Base-by-base conservation (phyloP, 2,888 invertebrate genomes). In the Homarus gammarus region DNA sequence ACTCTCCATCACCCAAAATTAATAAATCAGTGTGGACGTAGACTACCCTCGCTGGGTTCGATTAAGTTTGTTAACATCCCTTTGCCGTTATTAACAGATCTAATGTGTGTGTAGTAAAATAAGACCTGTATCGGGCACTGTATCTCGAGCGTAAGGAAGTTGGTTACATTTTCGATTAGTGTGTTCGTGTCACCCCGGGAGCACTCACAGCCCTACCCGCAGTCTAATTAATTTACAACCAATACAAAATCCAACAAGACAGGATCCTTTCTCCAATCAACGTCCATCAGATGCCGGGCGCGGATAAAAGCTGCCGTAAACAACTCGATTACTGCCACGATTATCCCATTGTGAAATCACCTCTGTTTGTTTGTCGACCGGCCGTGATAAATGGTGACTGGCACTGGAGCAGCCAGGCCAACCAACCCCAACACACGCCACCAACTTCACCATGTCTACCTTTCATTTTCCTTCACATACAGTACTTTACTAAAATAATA, bases 291-390 rank as follows among this genome's bases (percentile, higher is more conserved):
- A 73, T 38, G 73, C 18, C 73, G 38, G 3, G 8, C 31, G 15
- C 36, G 70, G 33, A 44, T 33, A 70, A 82, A 49, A 70, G n/a
- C 31, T 49, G 70, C 49, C n/a, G 75, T 77, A 77, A 75, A 84
- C 77, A 84, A 84, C 40, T 84, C 77, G 49, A 75, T 77, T 84
- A 84, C 56, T 27, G 61, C 61, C 31, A 64, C 40, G 64, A 84
- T 75, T 84, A 77, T 61, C 84, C 84, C 44, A 77, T 84, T 77
- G 77, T 84, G 15, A 75, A 84, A 77, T 84, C 84, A 84, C 84
- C 64, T 38, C 75, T 27, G 73, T 51, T 84, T 61, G 84, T 84
- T 72, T 61, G 79, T 79, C 79, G 79, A 56, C 33, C 75, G 12
- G 49, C 38, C 56, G 38, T 84, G 84, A 84, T 84, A 77, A 84